Evolutionary conservation across 2,113 vertebrate genomes (phyloP).

Genomic region (Semnornis frantzii): DNA sequence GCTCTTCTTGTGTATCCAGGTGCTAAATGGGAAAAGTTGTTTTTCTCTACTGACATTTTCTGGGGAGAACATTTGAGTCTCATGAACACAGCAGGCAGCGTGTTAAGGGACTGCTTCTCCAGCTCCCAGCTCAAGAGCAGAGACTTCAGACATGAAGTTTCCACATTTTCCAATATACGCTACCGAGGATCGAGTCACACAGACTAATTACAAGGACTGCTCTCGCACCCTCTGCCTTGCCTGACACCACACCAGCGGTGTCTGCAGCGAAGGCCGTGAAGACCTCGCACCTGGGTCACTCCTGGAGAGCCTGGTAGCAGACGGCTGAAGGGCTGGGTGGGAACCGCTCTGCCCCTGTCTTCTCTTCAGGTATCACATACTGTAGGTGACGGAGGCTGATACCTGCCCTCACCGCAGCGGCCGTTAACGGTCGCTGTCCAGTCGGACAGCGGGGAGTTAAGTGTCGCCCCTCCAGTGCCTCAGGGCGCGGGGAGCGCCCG

Average conservation of each 20-base stretch:
- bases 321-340: not conserved
- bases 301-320: not conserved
- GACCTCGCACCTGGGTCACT: not conserved
- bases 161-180: not conserved
- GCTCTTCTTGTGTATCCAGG: not conserved
- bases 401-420: not conserved
- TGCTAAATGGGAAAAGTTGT: not conserved
- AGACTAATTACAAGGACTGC: rapidly evolving
- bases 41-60: not conserved
- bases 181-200: rapidly evolving
- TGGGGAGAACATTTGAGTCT: rapidly evolving
- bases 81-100: not conserved
- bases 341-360: not conserved
- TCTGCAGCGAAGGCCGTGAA: not conserved
- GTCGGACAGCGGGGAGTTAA: not conserved
- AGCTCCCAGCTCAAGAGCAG: not conserved
- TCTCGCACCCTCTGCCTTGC: not conserved
- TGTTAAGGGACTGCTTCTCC: not conserved
- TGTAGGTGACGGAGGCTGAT: not conserved
- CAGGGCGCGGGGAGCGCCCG: not conserved
- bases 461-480: not conserved
- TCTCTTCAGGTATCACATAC: not conserved
- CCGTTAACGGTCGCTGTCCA: not conserved
- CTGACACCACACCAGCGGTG: not conserved
- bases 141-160: rapidly evolving